Base-by-base conservation (phyloP, 2,888 invertebrate genomes). In the Cordilura impudica region DNA sequence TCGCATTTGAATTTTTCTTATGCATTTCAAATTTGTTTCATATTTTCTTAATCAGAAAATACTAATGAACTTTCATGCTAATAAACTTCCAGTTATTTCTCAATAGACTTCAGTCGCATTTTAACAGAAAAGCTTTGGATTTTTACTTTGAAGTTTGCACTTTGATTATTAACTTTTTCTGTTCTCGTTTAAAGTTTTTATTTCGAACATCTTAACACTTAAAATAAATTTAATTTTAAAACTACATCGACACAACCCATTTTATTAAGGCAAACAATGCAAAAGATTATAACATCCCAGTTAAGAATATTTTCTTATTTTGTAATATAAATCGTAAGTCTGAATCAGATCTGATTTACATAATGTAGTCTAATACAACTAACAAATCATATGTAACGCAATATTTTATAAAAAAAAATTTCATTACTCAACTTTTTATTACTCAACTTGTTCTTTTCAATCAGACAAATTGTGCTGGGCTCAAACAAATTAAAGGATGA, bases 171-270 rank as follows among this genome's bases (percentile, higher is more conserved):
- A 63, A 23, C 23, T 63, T 63, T 35, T 19, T 60, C 51, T 6
- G 6, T 51, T 7, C 7, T 21, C 5, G 47, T 35, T 47, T 39
- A 29, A 56, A 65, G 35, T 56, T 65, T 14, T 47, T 23, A 31
- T 16, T 49, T 1, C 0, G 8, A 45, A 21, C 71, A 45, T 61
- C 23, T 61, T 23, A 53, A 31, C 10, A 35, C 14, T 53, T 14
- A 29, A 54, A 71, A 63, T 67, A 63, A 54, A 63, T 72, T 63
- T 18, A 31, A 47, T 72, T 72, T 39, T 35, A 6, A 54, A 35
- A 63, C 54, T 35, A n/a, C 16, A 63, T 26, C 26, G 51, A 31
- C 6, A 14, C 6, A 31, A 54, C 35, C 35, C 35, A 12, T 12
- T 39, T 39, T n/a, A 39, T 39, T n/a, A 4, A n/a, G 5, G 35